Conservation (phyloP, 1,140 invertebrate species). For the Bicyclus anynana region DNA sequence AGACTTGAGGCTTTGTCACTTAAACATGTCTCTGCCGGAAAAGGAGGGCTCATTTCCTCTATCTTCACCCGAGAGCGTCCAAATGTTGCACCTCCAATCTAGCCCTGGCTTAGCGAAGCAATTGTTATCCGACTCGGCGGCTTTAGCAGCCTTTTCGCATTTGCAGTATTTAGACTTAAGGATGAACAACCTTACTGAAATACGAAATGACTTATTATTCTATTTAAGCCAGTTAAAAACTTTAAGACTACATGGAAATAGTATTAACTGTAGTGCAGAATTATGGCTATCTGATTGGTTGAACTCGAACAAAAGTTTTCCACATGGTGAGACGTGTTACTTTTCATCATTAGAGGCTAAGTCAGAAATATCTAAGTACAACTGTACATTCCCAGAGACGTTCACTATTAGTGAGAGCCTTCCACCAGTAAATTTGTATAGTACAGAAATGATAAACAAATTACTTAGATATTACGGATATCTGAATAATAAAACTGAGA, state of each 20-base stretch:
- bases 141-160: conserved; percentile 82
- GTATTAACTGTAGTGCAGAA: conserved; percentile 81
- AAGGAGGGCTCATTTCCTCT: conserved; percentile 83
- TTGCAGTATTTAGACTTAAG: conserved; percentile 84
- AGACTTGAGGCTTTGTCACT: conserved; percentile 82
- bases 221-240: conserved; percentile 83
- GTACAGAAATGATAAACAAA: conserved; percentile 73
- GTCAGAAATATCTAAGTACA: conserved; percentile 63
- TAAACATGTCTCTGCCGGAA: conserved; percentile 79
- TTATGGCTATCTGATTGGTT: conserved; percentile 83
- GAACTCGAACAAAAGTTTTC: conserved; percentile 74
- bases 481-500: conserved; percentile 66
- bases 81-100: conserved; percentile 84
- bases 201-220: conserved; percentile 81
- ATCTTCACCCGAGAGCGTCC: conserved; percentile 82
- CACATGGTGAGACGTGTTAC: conserved; percentile 68
- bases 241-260: conserved; percentile 80
- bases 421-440: conserved; percentile 68
- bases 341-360: conserved; percentile 62
- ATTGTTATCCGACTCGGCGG: conserved; percentile 83
- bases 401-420: conserved; percentile 70
- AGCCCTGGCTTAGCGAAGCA: conserved; percentile 84
- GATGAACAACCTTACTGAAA: conserved; percentile 77
- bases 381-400: conserved; percentile 69
- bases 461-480: conserved; percentile 65